Evolutionary conservation across 2,888 invertebrate species (phyloP).

Genomic region (Carterocephalus palaemon): DNA sequence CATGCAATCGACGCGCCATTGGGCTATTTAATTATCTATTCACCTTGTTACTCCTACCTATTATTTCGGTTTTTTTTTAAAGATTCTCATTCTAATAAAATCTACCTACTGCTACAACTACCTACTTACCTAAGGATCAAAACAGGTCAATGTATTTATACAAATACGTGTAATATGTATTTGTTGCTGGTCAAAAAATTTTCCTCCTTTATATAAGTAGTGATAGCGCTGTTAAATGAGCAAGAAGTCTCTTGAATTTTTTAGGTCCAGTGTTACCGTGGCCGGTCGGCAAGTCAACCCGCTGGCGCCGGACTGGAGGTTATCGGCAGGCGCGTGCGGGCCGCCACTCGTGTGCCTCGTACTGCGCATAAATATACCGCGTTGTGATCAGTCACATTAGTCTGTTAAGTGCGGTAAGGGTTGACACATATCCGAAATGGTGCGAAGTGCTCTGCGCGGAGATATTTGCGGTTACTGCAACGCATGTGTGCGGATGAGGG

Average conservation of each 20-base stretch:
- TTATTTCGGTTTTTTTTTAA: too few species aligned
- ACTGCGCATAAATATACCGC: constrained; percentile 60
- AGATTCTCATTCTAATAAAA: too few species aligned
- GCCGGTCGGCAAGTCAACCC: constrained; percentile 40
- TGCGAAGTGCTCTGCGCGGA: constrained; percentile 53
- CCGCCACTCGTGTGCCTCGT: constrained; percentile 45
- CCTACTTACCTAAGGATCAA: too few species aligned
- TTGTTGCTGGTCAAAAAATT: too few species aligned
- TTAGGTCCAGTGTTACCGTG: constrained; percentile 33
- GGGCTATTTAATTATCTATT: too few species aligned
- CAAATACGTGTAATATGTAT: too few species aligned
- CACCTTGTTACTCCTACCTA: too few species aligned
- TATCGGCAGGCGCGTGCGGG: constrained; percentile 73
- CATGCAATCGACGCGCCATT: too few species aligned
- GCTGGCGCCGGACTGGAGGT: constrained; percentile 65
- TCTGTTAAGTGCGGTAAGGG: constrained; percentile 47
- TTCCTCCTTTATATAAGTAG: too few species aligned
- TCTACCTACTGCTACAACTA: too few species aligned
- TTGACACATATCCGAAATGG: constrained; percentile 51
- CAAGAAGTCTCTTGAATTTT: constrained; percentile 14
- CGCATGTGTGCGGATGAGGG: constrained; percentile 65
- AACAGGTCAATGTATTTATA: too few species aligned
- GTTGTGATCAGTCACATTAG: constrained; percentile 45
- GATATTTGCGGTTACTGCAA: constrained; percentile 72
- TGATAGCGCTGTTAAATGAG: too few species aligned